Evolutionary conservation across 2,113 vertebrate genomes (phyloP), one percentile per base, ranked within the genome.

Genomic region (Sinocyclocheilus rhinocerous): DNA sequence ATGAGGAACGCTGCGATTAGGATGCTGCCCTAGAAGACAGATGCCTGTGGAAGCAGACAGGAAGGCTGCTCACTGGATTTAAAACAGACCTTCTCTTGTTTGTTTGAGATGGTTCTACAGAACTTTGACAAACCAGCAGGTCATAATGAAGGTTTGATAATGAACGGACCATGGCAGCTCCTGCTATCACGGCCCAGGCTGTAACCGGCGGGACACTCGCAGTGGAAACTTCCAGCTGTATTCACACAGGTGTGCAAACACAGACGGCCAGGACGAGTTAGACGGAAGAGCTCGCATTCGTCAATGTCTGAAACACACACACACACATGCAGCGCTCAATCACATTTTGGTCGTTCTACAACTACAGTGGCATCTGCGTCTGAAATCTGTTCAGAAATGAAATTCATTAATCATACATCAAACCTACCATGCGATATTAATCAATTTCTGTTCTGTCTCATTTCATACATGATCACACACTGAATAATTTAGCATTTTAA

Each of bases 171-270:
- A 88, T 94, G 88, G 22, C 96, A 97, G 81, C 89, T 85, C 10
- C 94, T 96, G 24, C 81, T 88, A 42, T 96, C 94, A 0, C 89
- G 55, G 0, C 93, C 91, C 33, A 96, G 90, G 61, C 89, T 87
- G 84, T 97, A 97, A 0, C 97, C 97, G 0, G 69, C 16, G 0
- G 96, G 96, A 39, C 97, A 97, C 84, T 92, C 82, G 76, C 97
- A 97, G 85, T 86, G 93, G 91, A 96, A 97, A 88, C 97, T 96
- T 33, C 97, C 96, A 0, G 96, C 93, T 0, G 96, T 95, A 93
- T 97, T 97, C 1, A 96, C 87, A 15, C 96, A 97, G 76, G 92
- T 87, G 0, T 97, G 93, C 67, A 95, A 50, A 83, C 97, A 97
- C 82, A 97, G 93, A 9, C 88, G 93, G 0, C 92, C 95, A 15